These are phyloP conservation scores for Volucella zonaria DNA, from an alignment of 2,888 invertebrate species.

Conservation along the genomic window DNA sequence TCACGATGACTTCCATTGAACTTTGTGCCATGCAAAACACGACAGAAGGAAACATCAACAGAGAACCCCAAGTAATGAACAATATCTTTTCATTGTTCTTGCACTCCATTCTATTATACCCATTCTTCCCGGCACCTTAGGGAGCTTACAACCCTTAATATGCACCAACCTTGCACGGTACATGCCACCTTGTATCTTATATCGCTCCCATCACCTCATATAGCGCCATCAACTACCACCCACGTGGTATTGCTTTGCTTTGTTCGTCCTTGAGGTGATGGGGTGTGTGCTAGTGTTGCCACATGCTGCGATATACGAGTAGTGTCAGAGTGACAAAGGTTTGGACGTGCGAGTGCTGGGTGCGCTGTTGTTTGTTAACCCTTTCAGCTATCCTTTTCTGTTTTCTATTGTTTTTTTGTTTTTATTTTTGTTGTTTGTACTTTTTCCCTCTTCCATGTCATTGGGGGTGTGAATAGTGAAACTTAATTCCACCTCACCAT, in stretches of 20 bases:
- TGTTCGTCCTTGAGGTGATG: too few relatives aligned
- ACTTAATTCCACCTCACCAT: slow-evolving; percentile 27
- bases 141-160: not conserved
- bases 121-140: not conserved
- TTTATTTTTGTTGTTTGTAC: not conserved
- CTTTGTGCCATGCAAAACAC: slow-evolving; percentile 37
- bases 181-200: slow-evolving; percentile 22
- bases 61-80: slow-evolving; percentile 28
- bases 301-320: not conserved
- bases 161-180: slow-evolving; percentile 1
- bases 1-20: slow-evolving; percentile 49
- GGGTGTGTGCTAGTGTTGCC: too few relatives aligned
- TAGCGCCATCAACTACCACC: too few relatives aligned
- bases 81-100: slow-evolving; percentile 28
- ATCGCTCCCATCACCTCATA: not conserved
- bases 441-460: not conserved
- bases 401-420: too few relatives aligned
- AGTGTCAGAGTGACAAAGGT: slow-evolving; percentile 60
- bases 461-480: slow-evolving; percentile 36
- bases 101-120: slow-evolving; percentile 12
- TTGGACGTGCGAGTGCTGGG: slow-evolving; percentile 37
- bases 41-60: not conserved
- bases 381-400: slow-evolving; percentile 37
- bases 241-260: too few relatives aligned
- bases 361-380: slow-evolving; percentile 31